phyloP scores from a whole-genome alignment of 2,797 vertebrate species.

The Buceros bicornis region DNA sequence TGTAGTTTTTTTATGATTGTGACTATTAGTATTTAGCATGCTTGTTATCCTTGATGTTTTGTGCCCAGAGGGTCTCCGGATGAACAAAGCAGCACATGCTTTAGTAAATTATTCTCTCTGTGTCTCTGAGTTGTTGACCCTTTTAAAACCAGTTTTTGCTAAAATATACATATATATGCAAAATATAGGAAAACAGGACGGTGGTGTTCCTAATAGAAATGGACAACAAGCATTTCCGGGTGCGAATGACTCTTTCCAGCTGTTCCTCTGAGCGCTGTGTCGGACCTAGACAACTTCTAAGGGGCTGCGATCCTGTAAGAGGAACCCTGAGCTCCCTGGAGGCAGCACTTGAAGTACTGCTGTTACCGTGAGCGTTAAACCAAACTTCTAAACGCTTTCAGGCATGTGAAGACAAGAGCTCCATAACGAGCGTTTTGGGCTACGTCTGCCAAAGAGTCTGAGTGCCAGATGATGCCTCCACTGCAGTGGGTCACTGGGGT shows the following conservation, averaged over 20 bases:
- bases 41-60: constrained; percentile 70
- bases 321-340: not conserved
- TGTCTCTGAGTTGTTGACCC: constrained; percentile 70
- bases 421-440: not conserved
- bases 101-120: constrained; percentile 66
- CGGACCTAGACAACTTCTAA: not conserved
- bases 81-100: constrained; percentile 57
- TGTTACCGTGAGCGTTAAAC: not conserved
- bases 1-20: constrained; percentile 73
- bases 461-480: not conserved
- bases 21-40: constrained; percentile 75
- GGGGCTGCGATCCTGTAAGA: not conserved
- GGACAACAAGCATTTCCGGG: constrained; percentile 59
- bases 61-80: constrained; percentile 61
- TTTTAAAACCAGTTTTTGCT: constrained; percentile 65
- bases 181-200: not conserved
- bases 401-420: not conserved
- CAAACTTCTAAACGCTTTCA: not conserved
- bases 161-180: not conserved
- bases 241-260: constrained; percentile 38
- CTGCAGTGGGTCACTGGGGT: not conserved
- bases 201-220: constrained; percentile 60
- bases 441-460: not conserved
- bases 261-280: constrained; percentile 11
- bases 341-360: not conserved